phyloP scores from a whole-genome alignment of 1,140 invertebrate genomes.

The Kradibia gibbosae region DNA sequence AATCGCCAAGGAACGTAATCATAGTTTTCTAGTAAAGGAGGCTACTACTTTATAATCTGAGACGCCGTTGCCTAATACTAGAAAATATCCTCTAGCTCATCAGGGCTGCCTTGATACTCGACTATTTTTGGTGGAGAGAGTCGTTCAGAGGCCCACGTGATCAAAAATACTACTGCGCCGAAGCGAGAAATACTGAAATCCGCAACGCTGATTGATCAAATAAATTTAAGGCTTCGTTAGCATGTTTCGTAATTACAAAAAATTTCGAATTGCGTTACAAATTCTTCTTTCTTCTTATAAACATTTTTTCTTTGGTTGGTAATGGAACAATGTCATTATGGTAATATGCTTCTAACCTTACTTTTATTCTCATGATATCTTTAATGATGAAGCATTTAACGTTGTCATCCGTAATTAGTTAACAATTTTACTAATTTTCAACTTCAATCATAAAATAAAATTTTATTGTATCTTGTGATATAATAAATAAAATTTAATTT shows the following conservation, averaged over 20 bases:
- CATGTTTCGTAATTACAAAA: conserved; percentile 42
- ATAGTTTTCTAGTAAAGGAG: too few relatives aligned
- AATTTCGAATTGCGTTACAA: neutral
- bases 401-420: neutral
- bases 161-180: too few relatives aligned
- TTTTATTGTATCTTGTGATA: neutral
- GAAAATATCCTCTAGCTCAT: too few relatives aligned
- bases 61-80: too few relatives aligned
- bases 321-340: too few relatives aligned
- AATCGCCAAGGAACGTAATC: too few relatives aligned
- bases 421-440: neutral
- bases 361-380: neutral
- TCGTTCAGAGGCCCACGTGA: too few relatives aligned
- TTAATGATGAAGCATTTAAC: neutral
- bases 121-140: too few relatives aligned
- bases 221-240: conserved; percentile 37
- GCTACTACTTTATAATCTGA: too few relatives aligned
- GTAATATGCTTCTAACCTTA: conserved; percentile 24
- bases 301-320: neutral
- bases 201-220: conserved; percentile 21
- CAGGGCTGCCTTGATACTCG: too few relatives aligned
- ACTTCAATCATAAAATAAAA: neutral
- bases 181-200: too few relatives aligned
- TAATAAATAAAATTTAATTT: conserved; percentile 4
- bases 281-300: neutral